Base-by-base conservation (phyloP, 2,888 invertebrate species). In the Limenitis camilla region DNA sequence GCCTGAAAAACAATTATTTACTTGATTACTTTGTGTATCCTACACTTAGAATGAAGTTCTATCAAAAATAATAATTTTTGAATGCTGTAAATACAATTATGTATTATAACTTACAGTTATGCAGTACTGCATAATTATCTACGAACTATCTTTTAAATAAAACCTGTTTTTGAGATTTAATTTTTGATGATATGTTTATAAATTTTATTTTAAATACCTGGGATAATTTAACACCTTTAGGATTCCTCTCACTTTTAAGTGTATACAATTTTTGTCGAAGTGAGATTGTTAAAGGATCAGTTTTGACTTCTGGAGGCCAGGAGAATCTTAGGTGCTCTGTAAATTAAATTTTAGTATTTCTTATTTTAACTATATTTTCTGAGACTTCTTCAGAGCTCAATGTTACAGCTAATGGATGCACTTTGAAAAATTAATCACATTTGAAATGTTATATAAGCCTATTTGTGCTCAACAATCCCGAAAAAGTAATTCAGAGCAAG, bases 191-290 rank as follows among this genome's bases (percentile, higher is more conserved):
- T 30, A 42, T 42, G 6, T 28, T 39, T 10, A 40, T 5, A 7
- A 36, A 41, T n/a, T 10, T 27, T 31, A 9, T 39, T 0, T 32
- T 2, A 32, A 40, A 10, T 35, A 85, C 86, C 77, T 85, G 83
- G 46, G 75, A 71, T 68, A 69, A 83, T 65, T 85, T 85, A 46
- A 78, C 74, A 64, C 81, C 78, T 79, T 83, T 80, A 38, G 78
- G 67, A 74, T 81, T 84, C 64, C 71, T 76, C 57, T 83, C 83
- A 73, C 78, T 81, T 62, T 81, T 76, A 27, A 85, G 66, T 38
- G 73, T 70, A 60, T 84, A 81, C 39, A 84, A 63, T 61, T 79
- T 83, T 63, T 86, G 85, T 52, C 76, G 72, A 40, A 83, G 65
- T 52, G 79, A 59, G 58, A 85, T 78, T 33, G 80, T 72, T 44